phyloP scores from a whole-genome alignment of 2,113 vertebrate species.

The Lichenostomus cassidix region DNA sequence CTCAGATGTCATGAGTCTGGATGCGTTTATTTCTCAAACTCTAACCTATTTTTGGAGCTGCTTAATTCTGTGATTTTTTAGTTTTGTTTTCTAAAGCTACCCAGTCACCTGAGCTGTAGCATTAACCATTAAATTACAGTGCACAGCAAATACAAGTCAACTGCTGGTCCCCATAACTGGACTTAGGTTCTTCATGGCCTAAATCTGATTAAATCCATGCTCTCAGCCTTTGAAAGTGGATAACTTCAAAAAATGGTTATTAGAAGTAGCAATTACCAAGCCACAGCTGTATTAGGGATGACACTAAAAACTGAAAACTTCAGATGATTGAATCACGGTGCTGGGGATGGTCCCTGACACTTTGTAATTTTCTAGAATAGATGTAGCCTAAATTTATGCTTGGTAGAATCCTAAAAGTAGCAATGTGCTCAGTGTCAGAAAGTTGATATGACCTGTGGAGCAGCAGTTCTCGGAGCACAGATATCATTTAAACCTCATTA shows the following conservation, averaged over 20 bases:
- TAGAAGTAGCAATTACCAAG: background rate
- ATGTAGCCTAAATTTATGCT: background rate
- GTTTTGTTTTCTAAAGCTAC: background rate
- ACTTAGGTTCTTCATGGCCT: background rate
- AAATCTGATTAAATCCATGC: background rate
- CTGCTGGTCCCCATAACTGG: background rate
- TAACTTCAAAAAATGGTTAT: background rate
- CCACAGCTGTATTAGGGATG: background rate
- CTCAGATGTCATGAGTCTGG: background rate
- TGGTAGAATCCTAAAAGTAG: background rate
- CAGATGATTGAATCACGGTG: background rate
- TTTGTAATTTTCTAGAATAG: background rate
- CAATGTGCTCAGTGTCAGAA: background rate
- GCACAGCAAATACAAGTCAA: accelerated
- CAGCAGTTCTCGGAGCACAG: background rate
- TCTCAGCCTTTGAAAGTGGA: background rate
- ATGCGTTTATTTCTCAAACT: background rate
- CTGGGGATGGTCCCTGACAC: background rate
- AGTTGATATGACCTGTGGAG: background rate
- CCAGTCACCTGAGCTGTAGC: background rate
- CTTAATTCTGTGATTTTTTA: background rate
- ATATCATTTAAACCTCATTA: slow-evolving; percentile 10
- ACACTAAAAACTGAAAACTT: background rate
- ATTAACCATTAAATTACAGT: background rate
- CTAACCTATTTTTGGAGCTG: background rate